Evolutionary conservation across 2,888 invertebrate genomes (phyloP).

Genomic region (Lasioglossum figueresi): DNA sequence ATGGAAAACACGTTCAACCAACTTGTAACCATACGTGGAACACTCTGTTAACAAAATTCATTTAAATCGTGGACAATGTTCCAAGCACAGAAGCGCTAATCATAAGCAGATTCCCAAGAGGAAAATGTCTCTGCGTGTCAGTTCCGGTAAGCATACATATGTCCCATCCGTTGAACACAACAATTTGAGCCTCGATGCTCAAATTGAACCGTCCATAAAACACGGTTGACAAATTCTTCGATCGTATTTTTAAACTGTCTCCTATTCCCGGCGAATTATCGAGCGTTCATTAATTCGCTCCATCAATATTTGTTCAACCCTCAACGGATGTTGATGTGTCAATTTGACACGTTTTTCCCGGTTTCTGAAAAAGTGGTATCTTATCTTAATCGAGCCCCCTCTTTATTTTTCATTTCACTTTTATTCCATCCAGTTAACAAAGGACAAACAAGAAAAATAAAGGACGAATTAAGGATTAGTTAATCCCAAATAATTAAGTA

Average conservation of each 20-base stretch:
- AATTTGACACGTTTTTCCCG: not conserved
- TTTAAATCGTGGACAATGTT: not conserved
- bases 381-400: not conserved
- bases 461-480: no score
- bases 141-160: not conserved
- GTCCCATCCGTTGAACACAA: not conserved
- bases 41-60: not conserved
- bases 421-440: no score
- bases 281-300: not conserved
- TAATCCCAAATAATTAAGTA: no score
- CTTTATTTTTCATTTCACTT: no score
- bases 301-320: constrained; percentile 32
- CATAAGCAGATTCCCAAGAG: not conserved
- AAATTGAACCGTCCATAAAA: not conserved
- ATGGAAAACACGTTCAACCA: no score
- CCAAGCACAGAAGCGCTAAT: not conserved
- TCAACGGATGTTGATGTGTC: not conserved
- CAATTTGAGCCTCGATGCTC: not conserved
- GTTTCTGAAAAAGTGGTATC: not conserved
- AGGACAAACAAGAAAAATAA: no score
- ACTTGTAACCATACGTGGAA: no score
- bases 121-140: not conserved
- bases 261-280: not conserved
- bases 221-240: not conserved
- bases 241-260: not conserved